Evolutionary conservation across 2,888 invertebrate species (phyloP), one percentile per base, ranked within the genome.

Genomic region (Eupithecia dodoneata): DNA sequence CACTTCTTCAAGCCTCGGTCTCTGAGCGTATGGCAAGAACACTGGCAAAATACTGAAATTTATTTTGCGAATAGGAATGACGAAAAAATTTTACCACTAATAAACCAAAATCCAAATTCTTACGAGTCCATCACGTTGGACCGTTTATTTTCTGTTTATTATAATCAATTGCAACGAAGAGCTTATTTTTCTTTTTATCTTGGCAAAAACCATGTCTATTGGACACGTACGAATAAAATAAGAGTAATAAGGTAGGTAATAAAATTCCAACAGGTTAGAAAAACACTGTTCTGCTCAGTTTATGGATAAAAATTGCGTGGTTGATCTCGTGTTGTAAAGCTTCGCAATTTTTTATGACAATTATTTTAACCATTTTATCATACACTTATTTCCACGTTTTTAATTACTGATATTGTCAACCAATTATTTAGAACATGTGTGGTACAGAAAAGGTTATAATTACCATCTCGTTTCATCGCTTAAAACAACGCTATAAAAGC

Each of bases 171-270:
- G 49, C 52, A 52, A 52, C 10, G 15, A 66, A 66, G 13, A 42
- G 41, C 42, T 66, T 66, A 7, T 66, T 15, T 42, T 66, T 66
- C 65, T 66, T 66, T 73, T 67, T 67, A 44, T 67, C 67, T 41
- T 52, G 81, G 78, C 81, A 82, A 83, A 83, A 84, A 86, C 86
- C 83, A 82, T 85, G 81, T 86, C 84, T 88, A 88, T 90, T 88
- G 88, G 87, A 85, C 89, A 90, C 89, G 89, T 90, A 86, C 86
- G 78, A 80, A 83, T 81, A 76, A 82, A 88, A 87, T 85, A 80
- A 82, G 82, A 74, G 74, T 70, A 67, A 15, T 15, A 12, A 66
- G 41, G 81, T 85, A 42, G 41, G 81, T 85, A 87, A 86, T 87
- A 80, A 83, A 84, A 79, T 83, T 82, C 82, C 81, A 77, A 80